Conservation (phyloP, 2,797 vertebrate genomes). For the Gobionotothen gibberifrons region DNA sequence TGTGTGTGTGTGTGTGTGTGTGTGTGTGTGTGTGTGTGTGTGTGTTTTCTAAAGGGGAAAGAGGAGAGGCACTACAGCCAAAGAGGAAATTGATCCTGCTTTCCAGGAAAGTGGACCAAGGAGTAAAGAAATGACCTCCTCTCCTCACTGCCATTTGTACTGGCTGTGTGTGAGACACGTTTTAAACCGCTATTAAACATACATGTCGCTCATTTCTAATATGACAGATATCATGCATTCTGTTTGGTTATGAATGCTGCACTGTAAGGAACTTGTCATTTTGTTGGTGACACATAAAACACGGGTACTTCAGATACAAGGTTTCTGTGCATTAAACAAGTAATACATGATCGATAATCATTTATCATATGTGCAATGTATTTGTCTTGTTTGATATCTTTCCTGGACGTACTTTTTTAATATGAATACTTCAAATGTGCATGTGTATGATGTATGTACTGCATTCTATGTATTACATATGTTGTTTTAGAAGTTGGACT, state of each 20-base stretch:
- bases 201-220: conserved; percentile 6
- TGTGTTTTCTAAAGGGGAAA: neutral
- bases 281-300: neutral
- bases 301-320: too few species aligned
- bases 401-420: too few species aligned
- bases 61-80: neutral
- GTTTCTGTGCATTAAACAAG: too few species aligned
- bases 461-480: too few species aligned
- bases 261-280: neutral
- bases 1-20: conserved; percentile 3
- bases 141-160: conserved; percentile 12
- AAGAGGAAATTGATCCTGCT: conserved; percentile 25
- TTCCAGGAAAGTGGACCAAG: conserved; percentile 22
- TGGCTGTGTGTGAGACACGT: conserved; percentile 7
- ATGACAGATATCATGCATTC: neutral
- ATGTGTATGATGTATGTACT: too few species aligned
- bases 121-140: conserved; percentile 19
- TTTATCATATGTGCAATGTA: too few species aligned
- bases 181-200: neutral
- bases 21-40: neutral
- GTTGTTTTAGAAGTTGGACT: too few species aligned
- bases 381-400: too few species aligned
- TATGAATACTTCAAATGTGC: too few species aligned
- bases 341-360: too few species aligned
- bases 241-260: neutral